Evolutionary conservation across 2,888 invertebrate genomes (phyloP).

Genomic region (Melieria crassipennis): DNA sequence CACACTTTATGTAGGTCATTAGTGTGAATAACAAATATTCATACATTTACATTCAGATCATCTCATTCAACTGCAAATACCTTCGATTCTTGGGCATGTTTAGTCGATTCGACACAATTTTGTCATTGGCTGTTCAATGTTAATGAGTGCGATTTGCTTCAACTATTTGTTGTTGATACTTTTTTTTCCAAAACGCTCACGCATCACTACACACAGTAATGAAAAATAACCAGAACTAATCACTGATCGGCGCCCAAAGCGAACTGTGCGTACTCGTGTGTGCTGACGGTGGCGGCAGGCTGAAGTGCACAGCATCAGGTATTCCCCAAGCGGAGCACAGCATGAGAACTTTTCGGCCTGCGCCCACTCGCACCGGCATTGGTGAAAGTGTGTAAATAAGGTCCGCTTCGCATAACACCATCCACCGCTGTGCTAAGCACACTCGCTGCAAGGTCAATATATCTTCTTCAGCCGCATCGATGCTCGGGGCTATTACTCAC

Average conservation of each 20-base stretch:
- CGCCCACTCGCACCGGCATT: not conserved
- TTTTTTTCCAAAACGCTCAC: constrained; percentile 25
- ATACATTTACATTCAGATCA: no score
- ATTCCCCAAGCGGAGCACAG: constrained; percentile 49
- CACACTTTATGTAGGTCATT: no score
- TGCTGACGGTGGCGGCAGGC: constrained; percentile 38
- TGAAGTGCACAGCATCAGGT: constrained; percentile 1
- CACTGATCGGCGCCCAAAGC: constrained; percentile 33
- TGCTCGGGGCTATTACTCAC: no score
- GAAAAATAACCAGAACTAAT: constrained; percentile 57
- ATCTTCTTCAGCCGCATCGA: constrained; percentile 47
- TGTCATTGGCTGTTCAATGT: not conserved
- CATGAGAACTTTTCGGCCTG: constrained; percentile 27
- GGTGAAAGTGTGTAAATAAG: constrained; percentile 59
- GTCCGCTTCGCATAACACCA: constrained; percentile 42
- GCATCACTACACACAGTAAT: constrained; percentile 27
- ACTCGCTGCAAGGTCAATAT: constrained; percentile 57
- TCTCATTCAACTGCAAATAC: no score
- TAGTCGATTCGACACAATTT: no score
- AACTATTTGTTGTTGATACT: not conserved
- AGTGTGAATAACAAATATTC: no score
- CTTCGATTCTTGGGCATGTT: no score
- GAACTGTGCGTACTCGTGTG: constrained; percentile 10
- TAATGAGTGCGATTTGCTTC: constrained; percentile 29
- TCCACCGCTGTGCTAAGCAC: not conserved